Conservation (phyloP, 2,888 invertebrate species). For the Agrotis segetum region DNA sequence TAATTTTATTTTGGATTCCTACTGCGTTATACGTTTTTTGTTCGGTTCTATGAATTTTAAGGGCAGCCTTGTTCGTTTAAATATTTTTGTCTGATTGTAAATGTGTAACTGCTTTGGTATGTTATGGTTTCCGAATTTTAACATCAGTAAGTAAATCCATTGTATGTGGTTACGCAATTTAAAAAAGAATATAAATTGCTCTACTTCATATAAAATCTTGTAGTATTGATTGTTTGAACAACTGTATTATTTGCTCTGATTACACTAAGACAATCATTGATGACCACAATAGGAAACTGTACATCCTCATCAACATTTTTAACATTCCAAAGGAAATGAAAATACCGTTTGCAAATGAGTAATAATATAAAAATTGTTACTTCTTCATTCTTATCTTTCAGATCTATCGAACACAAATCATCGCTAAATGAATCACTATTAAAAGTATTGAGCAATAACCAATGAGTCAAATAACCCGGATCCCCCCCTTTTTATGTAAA, state of each 20-base stretch:
- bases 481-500: not conserved
- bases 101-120: conserved; percentile 39
- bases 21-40: conserved; percentile 72
- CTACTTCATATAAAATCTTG: not conserved
- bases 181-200: not conserved
- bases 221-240: not conserved
- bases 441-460: conserved; percentile 16
- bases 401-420: conserved; percentile 58
- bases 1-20: conserved; percentile 78
- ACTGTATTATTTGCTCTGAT: too few species aligned
- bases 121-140: conserved; percentile 8
- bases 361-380: conserved; percentile 45
- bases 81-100: conserved; percentile 40
- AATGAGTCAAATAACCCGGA: conserved; percentile 64
- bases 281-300: not conserved
- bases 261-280: not conserved
- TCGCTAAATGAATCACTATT: conserved; percentile 59
- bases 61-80: conserved; percentile 30
- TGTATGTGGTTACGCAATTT: not conserved
- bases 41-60: conserved; percentile 58
- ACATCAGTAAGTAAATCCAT: not conserved
- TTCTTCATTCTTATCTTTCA: conserved; percentile 51
- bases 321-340: conserved; percentile 47
- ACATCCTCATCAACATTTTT: conserved; percentile 1
- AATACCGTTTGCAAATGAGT: conserved; percentile 55